Percentiles rank a stretch among this genome's conserved stretches.
These are phyloP conservation scores for Drosophila repleta DNA, from an alignment of 1,140 invertebrate species.

Conservation along the genomic window DNA sequence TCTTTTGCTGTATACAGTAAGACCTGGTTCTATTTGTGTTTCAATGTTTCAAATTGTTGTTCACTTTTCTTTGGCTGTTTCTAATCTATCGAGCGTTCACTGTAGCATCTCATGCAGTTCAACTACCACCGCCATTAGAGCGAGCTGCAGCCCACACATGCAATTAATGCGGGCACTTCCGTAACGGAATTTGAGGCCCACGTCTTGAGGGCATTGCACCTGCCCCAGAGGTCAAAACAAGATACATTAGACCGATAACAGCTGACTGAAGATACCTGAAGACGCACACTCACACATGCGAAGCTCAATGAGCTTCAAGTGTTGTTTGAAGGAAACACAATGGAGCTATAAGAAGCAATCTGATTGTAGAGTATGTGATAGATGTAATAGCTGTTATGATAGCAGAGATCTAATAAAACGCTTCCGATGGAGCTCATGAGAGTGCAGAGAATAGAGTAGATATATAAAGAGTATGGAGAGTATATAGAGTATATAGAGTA, in stretches of 20 bases:
- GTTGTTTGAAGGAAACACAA: neutral
- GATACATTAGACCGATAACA: slow-evolving; percentile 7
- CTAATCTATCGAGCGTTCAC: slow-evolving; percentile 2
- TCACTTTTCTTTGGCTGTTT: neutral
- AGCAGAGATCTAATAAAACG: neutral
- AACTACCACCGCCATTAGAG: slow-evolving; percentile 17
- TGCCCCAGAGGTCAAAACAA: slow-evolving; percentile 23
- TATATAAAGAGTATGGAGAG: too few relatives aligned
- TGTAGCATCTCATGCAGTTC: slow-evolving; percentile 3
- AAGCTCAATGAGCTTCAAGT: neutral
- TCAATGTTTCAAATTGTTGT: neutral
- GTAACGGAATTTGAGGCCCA: slow-evolving; percentile 34
- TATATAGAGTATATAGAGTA: too few relatives aligned
- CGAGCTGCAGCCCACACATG: slow-evolving; percentile 38
- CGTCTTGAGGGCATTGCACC: slow-evolving; percentile 36
- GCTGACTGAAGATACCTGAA: neutral
- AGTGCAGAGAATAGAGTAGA: too few relatives aligned
- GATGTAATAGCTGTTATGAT: neutral
- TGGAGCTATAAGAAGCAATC: neutral
- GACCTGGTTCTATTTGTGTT: neutral
- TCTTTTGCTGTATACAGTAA: too few relatives aligned
- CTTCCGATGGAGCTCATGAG: neutral
- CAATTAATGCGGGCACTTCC: slow-evolving; percentile 40
- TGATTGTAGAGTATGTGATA: neutral
- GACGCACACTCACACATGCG: neutral